Evolutionary conservation across 2,113 vertebrate genomes (phyloP), one percentile per base, ranked within the genome.

Genomic region (Micromys minutus): DNA sequence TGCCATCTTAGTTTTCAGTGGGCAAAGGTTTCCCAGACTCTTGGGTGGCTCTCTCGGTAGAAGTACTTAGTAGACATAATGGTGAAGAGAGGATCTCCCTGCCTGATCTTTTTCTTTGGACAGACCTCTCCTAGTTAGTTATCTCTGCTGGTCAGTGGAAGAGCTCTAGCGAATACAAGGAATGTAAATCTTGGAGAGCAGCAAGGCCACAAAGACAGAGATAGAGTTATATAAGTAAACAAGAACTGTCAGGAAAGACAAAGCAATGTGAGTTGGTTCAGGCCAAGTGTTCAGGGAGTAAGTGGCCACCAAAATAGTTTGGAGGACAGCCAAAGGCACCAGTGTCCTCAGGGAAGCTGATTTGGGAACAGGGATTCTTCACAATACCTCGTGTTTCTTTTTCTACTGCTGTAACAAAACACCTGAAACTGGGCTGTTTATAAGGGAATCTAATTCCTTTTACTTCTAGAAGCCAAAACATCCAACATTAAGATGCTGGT

Each of bases 201-300:
- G 16, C 21, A 89, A 87, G 87, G 94, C 29, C 36, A 85, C 80
- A 65, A 95, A 90, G 61, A 21, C n/a, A 81, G 22, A 67, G 45
- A 36, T 16, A n/a, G 22, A 65, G 29, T 42, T 47, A 39, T 12
- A 5, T 39, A 9, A 76, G n/a, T 59, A 69, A 76, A 86, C 4
- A 85, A 87, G 55, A 96, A 87, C 77, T 26, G 75, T 24, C 4
- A 39, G 47, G 13, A 79, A 94, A 59, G 6, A 69, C 29, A 85
- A 75, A 42, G 19, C 17, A 52, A 87, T 63, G 69, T n/a, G 50
- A 69, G 36, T 12, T 63, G 89, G 77, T 52, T 90, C 36, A 59
- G 77, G 59, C 34, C 36, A 89, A 16, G 69, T 34, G 22, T 94
- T 55, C 39, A 89, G 39, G 79, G 10, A 24, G 10, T 67, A 31